phyloP scores from a whole-genome alignment of 92 coral and sea anemone species.

The Isaurus tuberculatus region DNA sequence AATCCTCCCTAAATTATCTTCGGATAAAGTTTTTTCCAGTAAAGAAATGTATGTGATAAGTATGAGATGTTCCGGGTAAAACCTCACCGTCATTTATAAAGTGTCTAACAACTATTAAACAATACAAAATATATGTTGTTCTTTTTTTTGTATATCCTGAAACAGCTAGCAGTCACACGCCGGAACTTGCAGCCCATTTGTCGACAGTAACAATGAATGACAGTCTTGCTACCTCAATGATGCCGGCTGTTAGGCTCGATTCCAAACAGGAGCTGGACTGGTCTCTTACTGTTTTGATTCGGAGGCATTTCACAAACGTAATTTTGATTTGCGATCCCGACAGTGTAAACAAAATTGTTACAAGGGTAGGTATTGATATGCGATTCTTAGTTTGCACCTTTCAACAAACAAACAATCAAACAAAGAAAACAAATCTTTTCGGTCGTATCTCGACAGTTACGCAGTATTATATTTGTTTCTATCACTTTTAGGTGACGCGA shows the following conservation, averaged over 20 bases:
- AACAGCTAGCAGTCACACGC: conserved; percentile 8
- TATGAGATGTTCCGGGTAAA: no score
- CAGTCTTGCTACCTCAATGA: conserved; percentile 20
- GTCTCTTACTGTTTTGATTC: conserved; percentile 12
- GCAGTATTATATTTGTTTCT: no score
- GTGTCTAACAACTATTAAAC: neutral
- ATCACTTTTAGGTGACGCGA: no score
- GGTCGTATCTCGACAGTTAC: no score
- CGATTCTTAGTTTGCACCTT: no score
- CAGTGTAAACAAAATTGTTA: conserved; percentile 14
- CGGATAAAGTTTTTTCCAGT: no score
- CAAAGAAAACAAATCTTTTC: no score
- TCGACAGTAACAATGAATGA: conserved; percentile 24
- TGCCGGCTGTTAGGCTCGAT: conserved; percentile 29
- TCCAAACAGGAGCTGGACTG: conserved; percentile 17
- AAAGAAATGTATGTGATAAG: no score
- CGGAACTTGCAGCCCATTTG: conserved; percentile 8
- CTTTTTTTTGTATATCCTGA: neutral
- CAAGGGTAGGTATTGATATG: conserved; percentile 40
- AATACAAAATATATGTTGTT: neutral
- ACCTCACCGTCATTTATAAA: no score
- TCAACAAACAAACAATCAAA: no score
- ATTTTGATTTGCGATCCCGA: conserved; percentile 27
- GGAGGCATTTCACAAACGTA: conserved; percentile 27
- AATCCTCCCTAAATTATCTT: no score